Conservation (phyloP, 1,140 invertebrate genomes). For the Nasonia vitripennis region DNA sequence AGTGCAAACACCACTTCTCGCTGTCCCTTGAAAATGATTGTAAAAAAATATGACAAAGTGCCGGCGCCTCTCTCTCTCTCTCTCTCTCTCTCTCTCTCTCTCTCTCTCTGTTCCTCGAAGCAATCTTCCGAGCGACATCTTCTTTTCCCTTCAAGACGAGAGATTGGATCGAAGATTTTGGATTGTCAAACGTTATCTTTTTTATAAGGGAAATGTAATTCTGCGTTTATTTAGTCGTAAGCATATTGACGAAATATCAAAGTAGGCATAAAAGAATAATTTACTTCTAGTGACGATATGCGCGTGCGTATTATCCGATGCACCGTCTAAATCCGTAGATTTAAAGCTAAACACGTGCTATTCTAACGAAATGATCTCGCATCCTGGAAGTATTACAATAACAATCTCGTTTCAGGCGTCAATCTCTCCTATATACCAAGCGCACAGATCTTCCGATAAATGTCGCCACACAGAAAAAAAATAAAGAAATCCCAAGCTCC, state of each 20-base stretch:
- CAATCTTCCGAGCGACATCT: not conserved
- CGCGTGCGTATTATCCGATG: too few relatives aligned
- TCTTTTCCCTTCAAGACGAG: not conserved
- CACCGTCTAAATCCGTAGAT: not conserved
- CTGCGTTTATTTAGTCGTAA: too few relatives aligned
- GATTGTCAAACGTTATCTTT: too few relatives aligned
- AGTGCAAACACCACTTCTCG: conserved; percentile 44
- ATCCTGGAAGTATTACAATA: not conserved
- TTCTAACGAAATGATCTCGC: not conserved
- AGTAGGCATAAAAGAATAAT: too few relatives aligned
- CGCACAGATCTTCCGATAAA: not conserved
- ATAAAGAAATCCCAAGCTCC: not conserved
- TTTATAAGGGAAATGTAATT: too few relatives aligned
- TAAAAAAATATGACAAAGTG: conserved; percentile 28
- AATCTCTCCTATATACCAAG: not conserved
- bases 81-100: not conserved
- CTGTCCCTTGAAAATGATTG: conserved; percentile 30
- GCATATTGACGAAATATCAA: too few relatives aligned
- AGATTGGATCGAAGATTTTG: not conserved
- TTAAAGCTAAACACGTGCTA: not conserved
- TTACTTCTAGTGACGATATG: too few relatives aligned
- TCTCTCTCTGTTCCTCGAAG: not conserved
- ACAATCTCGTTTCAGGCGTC: not conserved
- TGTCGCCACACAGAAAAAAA: not conserved
- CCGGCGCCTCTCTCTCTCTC: not conserved